Evolutionary conservation across 2,113 vertebrate species (phyloP).

Genomic region (Pseudolaguvia tuberculata): DNA sequence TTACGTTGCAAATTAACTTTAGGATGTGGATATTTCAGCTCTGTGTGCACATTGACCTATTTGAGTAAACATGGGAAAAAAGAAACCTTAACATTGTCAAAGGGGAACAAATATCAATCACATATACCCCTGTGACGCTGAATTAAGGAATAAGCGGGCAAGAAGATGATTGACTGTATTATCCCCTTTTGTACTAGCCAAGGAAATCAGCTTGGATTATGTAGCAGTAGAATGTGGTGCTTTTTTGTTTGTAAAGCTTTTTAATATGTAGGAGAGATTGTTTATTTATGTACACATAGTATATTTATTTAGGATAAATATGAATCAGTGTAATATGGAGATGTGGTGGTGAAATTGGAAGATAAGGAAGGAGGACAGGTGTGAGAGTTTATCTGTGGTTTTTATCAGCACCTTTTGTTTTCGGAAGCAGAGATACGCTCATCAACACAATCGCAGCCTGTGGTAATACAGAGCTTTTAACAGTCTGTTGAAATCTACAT

Average conservation of each 20-base stretch:
- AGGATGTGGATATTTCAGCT: slow-evolving; percentile 39
- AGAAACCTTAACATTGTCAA: slow-evolving; percentile 7
- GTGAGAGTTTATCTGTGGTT: slow-evolving; percentile 41
- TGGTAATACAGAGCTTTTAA: too few species aligned
- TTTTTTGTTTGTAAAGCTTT: too few species aligned
- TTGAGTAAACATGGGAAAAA: slow-evolving; percentile 38
- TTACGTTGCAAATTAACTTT: slow-evolving; percentile 46
- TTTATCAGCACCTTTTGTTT: slow-evolving; percentile 34
- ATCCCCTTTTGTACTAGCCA: not conserved
- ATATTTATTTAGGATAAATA: not conserved
- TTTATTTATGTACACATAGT: not conserved
- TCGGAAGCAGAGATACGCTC: slow-evolving; percentile 3
- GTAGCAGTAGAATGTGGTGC: not conserved
- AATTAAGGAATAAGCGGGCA: too few species aligned
- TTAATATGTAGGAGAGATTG: too few species aligned
- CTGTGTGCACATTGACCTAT: slow-evolving; percentile 44
- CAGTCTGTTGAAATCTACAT: too few species aligned
- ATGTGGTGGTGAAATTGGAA: slow-evolving; percentile 23
- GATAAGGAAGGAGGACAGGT: not conserved
- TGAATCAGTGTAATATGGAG: not conserved
- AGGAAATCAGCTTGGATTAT: not conserved
- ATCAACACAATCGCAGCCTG: not conserved
- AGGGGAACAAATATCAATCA: not conserved
- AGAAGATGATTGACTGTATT: too few species aligned
- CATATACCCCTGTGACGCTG: not conserved